A percentile compares a stretch with the other conserved stretches of the same genome.
Evolutionary conservation across 1,140 invertebrate species (phyloP).

Genomic region (Pseudomyrmex sp.): DNA sequence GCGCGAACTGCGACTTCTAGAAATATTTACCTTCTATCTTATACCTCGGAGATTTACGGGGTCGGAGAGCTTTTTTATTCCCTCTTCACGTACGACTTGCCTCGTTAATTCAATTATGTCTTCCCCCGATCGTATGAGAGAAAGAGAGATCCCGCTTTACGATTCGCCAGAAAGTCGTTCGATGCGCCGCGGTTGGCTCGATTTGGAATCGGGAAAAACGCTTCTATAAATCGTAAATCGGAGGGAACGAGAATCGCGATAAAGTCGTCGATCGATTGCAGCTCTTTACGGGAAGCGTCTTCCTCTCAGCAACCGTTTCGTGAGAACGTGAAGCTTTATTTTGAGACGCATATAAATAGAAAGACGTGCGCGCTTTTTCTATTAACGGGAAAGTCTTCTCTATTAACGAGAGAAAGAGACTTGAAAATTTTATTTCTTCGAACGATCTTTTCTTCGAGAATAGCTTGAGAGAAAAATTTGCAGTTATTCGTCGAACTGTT

Average conservation of each 20-base stretch:
- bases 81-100: slow-evolving; percentile 61
- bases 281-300: slow-evolving; percentile 9
- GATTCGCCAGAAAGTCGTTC: slow-evolving; percentile 52
- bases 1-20: slow-evolving; percentile 27
- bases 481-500: background rate
- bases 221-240: slow-evolving; percentile 59
- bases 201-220: slow-evolving; percentile 51
- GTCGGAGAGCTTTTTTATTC: slow-evolving; percentile 55
- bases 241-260: slow-evolving; percentile 54
- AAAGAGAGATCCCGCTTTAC: slow-evolving; percentile 38
- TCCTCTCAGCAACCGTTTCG: background rate
- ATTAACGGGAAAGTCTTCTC: too few relatives aligned
- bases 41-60: slow-evolving; percentile 58
- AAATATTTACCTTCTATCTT: slow-evolving; percentile 62
- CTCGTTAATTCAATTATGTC: slow-evolving; percentile 59
- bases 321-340: background rate
- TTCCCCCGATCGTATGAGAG: slow-evolving; percentile 43
- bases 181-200: slow-evolving; percentile 48
- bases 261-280: slow-evolving; percentile 49
- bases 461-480: background rate
- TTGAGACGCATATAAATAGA: slow-evolving; percentile 15
- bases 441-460: background rate
- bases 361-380: background rate
- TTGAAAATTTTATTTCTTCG: background rate
- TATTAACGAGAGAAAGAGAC: background rate